phyloP scores from a whole-genome alignment of 2,888 invertebrate genomes.

The Arrhopalites spinosus region DNA sequence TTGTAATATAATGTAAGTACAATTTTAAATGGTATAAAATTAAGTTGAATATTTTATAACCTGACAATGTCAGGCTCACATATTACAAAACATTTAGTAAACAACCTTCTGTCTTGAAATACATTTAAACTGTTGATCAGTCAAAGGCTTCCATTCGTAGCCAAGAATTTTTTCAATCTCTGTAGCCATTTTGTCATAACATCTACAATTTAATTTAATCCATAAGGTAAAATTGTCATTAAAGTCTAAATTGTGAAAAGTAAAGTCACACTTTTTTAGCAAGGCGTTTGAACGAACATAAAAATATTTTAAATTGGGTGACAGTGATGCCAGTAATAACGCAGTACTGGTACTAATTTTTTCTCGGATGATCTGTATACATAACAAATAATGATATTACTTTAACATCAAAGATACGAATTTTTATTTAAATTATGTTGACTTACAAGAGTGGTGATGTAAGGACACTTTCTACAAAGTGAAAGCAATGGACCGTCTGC shows the following conservation, averaged over 20 bases:
- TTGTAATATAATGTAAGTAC: no score
- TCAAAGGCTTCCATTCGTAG: constrained; percentile 68
- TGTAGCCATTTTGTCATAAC: constrained; percentile 69
- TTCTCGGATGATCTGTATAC: constrained; percentile 70
- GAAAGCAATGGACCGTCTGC: constrained; percentile 72
- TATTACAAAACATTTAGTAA: constrained; percentile 34
- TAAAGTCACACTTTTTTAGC: constrained; percentile 68
- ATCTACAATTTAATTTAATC: constrained; percentile 67
- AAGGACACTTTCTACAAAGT: constrained; percentile 70
- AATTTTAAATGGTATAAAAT: no score
- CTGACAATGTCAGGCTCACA: no score
- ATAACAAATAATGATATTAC: constrained; percentile 11
- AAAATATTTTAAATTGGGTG: constrained; percentile 67
- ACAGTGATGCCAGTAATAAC: constrained; percentile 70
- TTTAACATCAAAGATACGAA: background rate
- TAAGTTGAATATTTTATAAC: no score
- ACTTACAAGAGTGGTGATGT: constrained; percentile 70
- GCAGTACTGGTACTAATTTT: constrained; percentile 78
- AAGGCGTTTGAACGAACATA: constrained; percentile 74
- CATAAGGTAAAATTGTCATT: constrained; percentile 71
- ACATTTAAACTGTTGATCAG: constrained; percentile 68
- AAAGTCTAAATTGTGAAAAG: constrained; percentile 62
- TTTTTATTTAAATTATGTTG: background rate
- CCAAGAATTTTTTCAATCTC: constrained; percentile 74
- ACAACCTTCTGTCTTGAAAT: constrained; percentile 39